These are phyloP conservation scores for Climacteris rufus DNA, from an alignment of 2,113 vertebrate species.

Conservation along the genomic window DNA sequence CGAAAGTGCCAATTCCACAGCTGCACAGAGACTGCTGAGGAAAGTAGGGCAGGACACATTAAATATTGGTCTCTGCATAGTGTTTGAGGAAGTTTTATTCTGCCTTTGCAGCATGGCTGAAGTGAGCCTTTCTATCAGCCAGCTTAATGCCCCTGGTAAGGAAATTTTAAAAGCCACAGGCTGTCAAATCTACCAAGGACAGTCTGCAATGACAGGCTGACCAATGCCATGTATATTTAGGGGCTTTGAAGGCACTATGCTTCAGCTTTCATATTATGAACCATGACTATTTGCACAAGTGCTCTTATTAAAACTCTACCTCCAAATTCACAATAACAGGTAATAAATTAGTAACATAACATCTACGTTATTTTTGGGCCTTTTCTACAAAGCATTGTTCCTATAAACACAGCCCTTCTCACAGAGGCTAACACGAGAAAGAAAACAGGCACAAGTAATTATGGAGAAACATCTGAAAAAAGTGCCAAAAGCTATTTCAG, in stretches of 20 bases:
- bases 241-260: not conserved
- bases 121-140: not conserved
- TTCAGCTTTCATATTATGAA: not conserved
- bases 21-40: not conserved
- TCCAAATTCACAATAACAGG: conserved; percentile 9
- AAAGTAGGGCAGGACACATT: not conserved
- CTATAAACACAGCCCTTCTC: not conserved
- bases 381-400: not conserved
- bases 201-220: not conserved
- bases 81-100: not conserved
- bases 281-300: conserved; percentile 3
- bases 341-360: conserved; percentile 9
- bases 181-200: not conserved
- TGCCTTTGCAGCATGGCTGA: not conserved
- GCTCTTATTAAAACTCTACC: not conserved
- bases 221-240: not conserved
- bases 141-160: not conserved
- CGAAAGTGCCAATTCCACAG: not conserved
- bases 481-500: not conserved
- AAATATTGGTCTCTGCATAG: not conserved
- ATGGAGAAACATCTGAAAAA: not conserved
- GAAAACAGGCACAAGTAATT: conserved; percentile 4
- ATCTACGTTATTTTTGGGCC: not conserved
- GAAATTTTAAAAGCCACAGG: not conserved
- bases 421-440: not conserved